phyloP scores from a whole-genome alignment of 2,113 vertebrate species.

The Synchiropus splendidus region DNA sequence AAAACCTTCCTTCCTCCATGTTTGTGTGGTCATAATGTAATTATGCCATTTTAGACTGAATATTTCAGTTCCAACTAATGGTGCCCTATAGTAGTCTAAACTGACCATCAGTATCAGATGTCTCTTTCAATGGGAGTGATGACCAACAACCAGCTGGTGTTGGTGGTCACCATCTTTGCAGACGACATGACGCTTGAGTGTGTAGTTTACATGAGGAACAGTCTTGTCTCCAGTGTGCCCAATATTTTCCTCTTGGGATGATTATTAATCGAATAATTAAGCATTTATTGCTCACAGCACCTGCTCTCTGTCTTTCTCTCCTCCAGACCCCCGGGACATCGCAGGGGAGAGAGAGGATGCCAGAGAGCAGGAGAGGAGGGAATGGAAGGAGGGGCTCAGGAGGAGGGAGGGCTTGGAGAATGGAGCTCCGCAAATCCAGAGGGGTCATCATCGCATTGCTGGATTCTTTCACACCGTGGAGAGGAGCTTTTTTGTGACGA shows the following conservation, averaged over 20 bases:
- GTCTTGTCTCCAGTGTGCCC: conserved; percentile 19
- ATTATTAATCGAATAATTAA: conserved; percentile 89
- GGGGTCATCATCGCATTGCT: conserved; percentile 68
- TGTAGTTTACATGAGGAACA: conserved; percentile 29
- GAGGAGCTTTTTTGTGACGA: conserved; percentile 38
- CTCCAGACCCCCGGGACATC: conserved; percentile 27
- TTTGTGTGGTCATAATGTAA: no score
- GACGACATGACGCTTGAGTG: conserved; percentile 3
- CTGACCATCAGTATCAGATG: no score
- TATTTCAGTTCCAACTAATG: not conserved
- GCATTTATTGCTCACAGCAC: conserved; percentile 81
- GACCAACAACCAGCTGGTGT: no score
- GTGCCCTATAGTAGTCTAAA: no score
- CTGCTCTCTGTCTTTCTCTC: conserved; percentile 70
- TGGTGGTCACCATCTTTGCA: conserved; percentile 1
- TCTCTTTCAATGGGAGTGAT: no score
- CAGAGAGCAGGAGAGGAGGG: conserved; percentile 19
- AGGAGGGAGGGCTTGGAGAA: conserved; percentile 52
- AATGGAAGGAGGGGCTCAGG: conserved; percentile 53
- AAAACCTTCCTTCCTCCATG: no score
- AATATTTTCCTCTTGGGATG: conserved; percentile 62
- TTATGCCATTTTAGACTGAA: no score
- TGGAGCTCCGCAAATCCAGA: conserved; percentile 60
- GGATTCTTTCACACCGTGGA: conserved; percentile 70
- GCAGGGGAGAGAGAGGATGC: conserved; percentile 12